Evolutionary conservation across 1,140 invertebrate species (phyloP), one percentile per base, ranked within the genome.

Genomic region (Harlomillsia oculata): DNA sequence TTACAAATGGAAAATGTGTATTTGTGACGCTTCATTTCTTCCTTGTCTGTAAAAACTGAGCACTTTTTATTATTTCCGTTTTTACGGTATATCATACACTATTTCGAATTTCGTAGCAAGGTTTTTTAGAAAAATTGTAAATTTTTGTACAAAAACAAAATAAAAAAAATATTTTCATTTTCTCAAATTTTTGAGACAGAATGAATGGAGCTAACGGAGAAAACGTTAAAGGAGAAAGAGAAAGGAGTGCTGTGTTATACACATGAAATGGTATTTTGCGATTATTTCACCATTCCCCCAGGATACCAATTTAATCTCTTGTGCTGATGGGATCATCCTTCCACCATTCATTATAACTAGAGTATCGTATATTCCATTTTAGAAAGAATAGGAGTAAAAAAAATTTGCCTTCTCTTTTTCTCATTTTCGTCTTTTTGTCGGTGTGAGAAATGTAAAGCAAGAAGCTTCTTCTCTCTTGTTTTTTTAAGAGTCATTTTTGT

Each of bases 251-350:
- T 34, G 32, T 37, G 49, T 52, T 60, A 49, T 23, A 55, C 30
- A 57, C 40, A 58, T 58, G 52, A 63, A 59, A 63, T 60, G 58
- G 50, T 56, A 63, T 60, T 63, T 63, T 60, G 62, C 58, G 62
- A 60, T 64, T 60, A 60, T 64, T 64, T 58, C 55, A 57, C 53
- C 54, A 58, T 63, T 63, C 62, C 62, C 62, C 51, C 54, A 64
- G 62, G 62, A 64, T 49, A 56, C 40, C 43, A 60, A 59, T 64
- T 64, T 64, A 64, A 64, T 64, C 62, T 64, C 52, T 58, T 59
- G 56, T 59, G 56, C 60, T 63, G 62, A 60, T 60, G 62, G 62
- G 57, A 63, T 63, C 53, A 63, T 63, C 62, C 62, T 50, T n/a
- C 20, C 43, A 49, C 39, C 40, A 51, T 53, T 53, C 54, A 61